Evolutionary conservation across 2,113 vertebrate genomes (phyloP).

Genomic region (Elanoides forficatus): DNA sequence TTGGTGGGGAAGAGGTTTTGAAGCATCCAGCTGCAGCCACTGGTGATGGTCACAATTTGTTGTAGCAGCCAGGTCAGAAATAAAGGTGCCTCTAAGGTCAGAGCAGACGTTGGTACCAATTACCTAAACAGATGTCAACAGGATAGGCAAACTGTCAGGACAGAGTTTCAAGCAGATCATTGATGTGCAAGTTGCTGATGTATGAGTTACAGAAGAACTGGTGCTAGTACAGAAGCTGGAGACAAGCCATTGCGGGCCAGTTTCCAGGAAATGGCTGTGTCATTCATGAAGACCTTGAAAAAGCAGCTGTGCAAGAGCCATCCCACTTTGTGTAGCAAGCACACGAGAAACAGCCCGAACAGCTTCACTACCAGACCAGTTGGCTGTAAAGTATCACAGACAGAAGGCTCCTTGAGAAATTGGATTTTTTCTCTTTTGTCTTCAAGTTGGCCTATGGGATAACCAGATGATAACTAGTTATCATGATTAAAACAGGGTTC

Average conservation of each 20-base stretch:
- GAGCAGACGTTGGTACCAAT: background rate
- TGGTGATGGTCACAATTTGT: background rate
- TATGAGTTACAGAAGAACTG: background rate
- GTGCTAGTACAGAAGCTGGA: background rate
- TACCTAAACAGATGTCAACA: background rate
- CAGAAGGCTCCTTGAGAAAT: background rate
- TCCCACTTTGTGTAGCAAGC: background rate
- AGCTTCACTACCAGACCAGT: background rate
- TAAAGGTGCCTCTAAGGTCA: slow-evolving; percentile 1
- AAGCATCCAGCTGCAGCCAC: background rate
- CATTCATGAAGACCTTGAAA: background rate
- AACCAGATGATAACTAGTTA: background rate
- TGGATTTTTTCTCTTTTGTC: background rate
- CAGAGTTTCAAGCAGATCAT: background rate
- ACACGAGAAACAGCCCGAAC: background rate
- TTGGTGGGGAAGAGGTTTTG: background rate
- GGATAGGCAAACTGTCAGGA: background rate
- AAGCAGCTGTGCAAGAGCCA: background rate
- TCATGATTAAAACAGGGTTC: background rate
- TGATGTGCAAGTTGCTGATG: background rate
- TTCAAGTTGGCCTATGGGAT: background rate
- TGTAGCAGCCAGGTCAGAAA: background rate
- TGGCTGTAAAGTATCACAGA: background rate
- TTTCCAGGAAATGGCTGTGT: background rate
- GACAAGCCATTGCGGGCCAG: background rate